Conservation (phyloP, 2,113 vertebrate species). For the Cottus gobio region DNA sequence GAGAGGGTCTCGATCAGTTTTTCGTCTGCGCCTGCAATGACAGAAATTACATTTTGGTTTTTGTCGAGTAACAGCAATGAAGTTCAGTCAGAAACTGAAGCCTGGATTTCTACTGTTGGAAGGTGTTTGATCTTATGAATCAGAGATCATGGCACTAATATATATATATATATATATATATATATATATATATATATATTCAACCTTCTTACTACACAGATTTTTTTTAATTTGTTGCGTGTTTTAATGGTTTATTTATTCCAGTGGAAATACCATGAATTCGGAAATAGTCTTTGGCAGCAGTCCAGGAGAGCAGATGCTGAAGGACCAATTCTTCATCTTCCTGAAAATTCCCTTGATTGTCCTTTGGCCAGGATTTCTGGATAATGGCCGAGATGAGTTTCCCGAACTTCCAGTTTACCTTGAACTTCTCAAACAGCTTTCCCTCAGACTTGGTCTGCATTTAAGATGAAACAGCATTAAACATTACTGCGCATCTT, state of each 20-base stretch:
- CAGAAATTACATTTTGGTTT: conserved; percentile 14
- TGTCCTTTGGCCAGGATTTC: conserved; percentile 87
- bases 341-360: neutral
- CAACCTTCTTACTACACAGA: neutral
- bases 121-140: neutral
- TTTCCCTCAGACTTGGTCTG: conserved; percentile 79
- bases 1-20: conserved; percentile 79
- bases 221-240: neutral
- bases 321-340: conserved; percentile 79
- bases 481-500: neutral
- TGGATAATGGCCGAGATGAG: conserved; percentile 88
- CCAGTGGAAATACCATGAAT: conserved; percentile 79
- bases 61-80: neutral
- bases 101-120: neutral
- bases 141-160: neutral
- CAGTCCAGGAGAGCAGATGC: conserved; percentile 87
- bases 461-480: conserved; percentile 3
- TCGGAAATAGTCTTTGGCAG: conserved; percentile 84
- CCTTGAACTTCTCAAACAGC: conserved; percentile 61
- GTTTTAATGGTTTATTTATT: neutral
- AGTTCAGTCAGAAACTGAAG: neutral
- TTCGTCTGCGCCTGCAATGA: conserved; percentile 77
- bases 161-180: too few species aligned
- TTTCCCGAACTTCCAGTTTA: conserved; percentile 82
- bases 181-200: too few species aligned